These are phyloP conservation scores for Falco novaeseelandiae DNA, from an alignment of 2,797 vertebrate species.

Conservation along the genomic window DNA sequence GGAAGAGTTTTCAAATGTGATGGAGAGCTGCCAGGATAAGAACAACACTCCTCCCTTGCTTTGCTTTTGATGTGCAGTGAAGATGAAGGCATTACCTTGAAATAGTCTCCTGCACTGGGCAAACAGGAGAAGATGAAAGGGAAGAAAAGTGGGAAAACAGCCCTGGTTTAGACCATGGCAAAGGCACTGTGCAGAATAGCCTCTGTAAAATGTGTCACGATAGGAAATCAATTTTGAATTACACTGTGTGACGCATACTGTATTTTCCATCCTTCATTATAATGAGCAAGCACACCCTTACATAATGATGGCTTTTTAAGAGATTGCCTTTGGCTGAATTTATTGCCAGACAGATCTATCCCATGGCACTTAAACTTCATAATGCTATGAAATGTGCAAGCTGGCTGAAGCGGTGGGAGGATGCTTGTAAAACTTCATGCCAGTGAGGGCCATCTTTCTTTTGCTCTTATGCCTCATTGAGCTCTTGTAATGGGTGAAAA, in stretches of 20 bases:
- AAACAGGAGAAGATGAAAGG: constrained; percentile 22
- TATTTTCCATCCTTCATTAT: constrained; percentile 65
- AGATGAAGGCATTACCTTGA: constrained; percentile 32
- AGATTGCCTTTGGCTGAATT: constrained; percentile 62
- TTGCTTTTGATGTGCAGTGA: constrained; percentile 32
- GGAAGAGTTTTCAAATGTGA: constrained; percentile 35
- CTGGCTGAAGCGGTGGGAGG: background rate
- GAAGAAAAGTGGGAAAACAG: background rate
- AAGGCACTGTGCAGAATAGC: background rate
- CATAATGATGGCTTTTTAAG: constrained; percentile 66
- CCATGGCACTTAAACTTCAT: constrained; percentile 31
- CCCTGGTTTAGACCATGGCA: background rate
- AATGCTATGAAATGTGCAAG: constrained; percentile 14
- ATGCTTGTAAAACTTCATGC: constrained; percentile 33
- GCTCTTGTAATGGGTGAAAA: constrained; percentile 25
- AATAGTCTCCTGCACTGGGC: constrained; percentile 1
- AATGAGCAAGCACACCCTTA: constrained; percentile 54
- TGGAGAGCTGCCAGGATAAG: constrained; percentile 49
- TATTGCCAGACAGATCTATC: constrained; percentile 41
- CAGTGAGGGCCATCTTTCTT: background rate
- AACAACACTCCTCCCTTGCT: constrained; percentile 38
- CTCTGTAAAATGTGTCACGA: constrained; percentile 37
- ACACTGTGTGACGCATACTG: constrained; percentile 2
- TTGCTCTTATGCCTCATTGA: background rate
- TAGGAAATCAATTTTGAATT: constrained; percentile 70